Base-by-base conservation (phyloP, 2,888 invertebrate species). In the Coremacera marginata region DNA sequence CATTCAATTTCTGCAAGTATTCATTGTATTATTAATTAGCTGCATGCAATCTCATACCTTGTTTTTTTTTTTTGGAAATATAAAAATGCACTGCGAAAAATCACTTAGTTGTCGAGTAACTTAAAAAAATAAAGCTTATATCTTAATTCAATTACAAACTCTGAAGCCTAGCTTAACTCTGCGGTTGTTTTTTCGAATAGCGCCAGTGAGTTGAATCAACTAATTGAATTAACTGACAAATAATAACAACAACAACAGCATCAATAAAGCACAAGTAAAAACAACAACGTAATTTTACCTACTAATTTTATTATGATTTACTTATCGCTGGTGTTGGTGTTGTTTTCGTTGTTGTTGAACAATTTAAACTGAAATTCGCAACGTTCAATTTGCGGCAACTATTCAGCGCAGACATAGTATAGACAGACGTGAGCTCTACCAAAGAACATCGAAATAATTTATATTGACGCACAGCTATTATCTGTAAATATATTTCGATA, bases 281-380 rank as follows among this genome's bases (percentile, higher is more conserved):
- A 44, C 22, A 37, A 34, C n/a, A 14, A 22, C 5, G 11, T 11
- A 67, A 67, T n/a, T 22, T 44, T 11, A 19, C 44, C 44, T 44
- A 67, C 22, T 67, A 67, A 44, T 34, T 67, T 67, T 37, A 67
- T 67, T 67, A 67, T 44, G 67, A 67, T 67, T 67, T 22, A 67
- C 67, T 37, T 67, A 49, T 11, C 44, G 44, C 14, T 44, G 44
- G 44, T 44, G 44, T 44, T 44, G 37, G 4, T 8, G 37, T 37
- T 37, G 37, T 37, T 37, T 37, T 37, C n/a, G n/a, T n/a, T 37
- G 37, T 37, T 37, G 37, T 14, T 44, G 44, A 7, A 8, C 44
- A 44, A 44, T 44, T 44, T 44, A 14, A 7, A 44, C 44, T 11
- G 14, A 44, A 14, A 2, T 44, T 44, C 37, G 44, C 44, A 44